Evolutionary conservation across 2,888 invertebrate species (phyloP).

Genomic region (Rugalucina vietnamica): DNA sequence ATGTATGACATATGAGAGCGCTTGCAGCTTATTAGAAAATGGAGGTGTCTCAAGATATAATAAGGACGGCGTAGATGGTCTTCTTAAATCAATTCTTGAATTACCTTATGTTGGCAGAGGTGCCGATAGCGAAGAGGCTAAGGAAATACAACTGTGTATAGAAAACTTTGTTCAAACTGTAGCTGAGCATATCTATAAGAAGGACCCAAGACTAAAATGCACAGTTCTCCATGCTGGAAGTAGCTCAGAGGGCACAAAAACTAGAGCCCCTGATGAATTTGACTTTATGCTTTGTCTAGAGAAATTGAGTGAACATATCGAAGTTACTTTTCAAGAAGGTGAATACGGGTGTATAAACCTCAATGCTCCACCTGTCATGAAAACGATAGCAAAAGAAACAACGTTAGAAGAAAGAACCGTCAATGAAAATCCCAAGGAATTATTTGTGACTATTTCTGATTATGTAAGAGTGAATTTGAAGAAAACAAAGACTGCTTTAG

Average conservation of each 20-base stretch:
- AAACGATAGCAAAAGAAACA: background rate
- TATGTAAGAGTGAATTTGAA: slow-evolving; percentile 38
- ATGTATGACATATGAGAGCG: slow-evolving; percentile 8
- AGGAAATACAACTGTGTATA: slow-evolving; percentile 42
- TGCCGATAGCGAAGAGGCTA: slow-evolving; percentile 32
- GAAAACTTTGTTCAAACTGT: slow-evolving; percentile 33
- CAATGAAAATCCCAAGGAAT: background rate
- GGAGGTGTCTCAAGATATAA: background rate
- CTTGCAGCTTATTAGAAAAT: slow-evolving; percentile 25
- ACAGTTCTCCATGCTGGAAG: slow-evolving; percentile 50
- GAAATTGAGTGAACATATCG: slow-evolving; percentile 33
- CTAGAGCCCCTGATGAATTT: slow-evolving; percentile 51
- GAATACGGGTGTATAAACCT: slow-evolving; percentile 1
- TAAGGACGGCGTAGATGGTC: background rate
- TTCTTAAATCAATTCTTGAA: slow-evolving; percentile 14
- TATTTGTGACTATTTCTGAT: slow-evolving; percentile 34
- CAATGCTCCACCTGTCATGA: background rate
- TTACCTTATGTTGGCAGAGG: slow-evolving; percentile 27
- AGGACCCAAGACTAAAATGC: slow-evolving; percentile 41
- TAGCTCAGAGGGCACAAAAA: slow-evolving; percentile 55
- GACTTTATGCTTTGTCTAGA: slow-evolving; percentile 56
- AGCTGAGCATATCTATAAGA: slow-evolving; percentile 24
- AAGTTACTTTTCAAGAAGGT: slow-evolving; percentile 19
- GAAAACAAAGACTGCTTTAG: background rate
- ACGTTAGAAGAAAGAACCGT: background rate